Base-by-base conservation (phyloP, 2,888 invertebrate genomes). In the Liopterus haemorrhoidalis region DNA sequence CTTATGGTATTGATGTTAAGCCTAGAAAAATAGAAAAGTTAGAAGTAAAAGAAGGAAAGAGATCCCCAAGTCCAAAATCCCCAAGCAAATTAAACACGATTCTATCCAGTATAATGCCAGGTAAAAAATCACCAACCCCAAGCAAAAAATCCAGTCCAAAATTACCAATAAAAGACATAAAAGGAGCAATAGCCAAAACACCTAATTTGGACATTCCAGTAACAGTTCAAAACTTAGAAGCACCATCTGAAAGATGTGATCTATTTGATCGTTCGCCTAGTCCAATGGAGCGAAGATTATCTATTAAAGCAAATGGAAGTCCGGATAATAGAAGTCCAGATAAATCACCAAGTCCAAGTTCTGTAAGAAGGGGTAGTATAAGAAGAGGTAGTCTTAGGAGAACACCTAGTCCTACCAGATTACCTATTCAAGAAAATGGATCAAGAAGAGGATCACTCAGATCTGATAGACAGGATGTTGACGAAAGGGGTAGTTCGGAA, bases 401-500 rank as follows among this genome's bases (percentile, higher is more conserved):
- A 38, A 40, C 42, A 25, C 41, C 33, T 4, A 46, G 43, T 40
- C 40, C 41, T 9, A 28, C 41, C 2, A 28, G 30, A 22, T 11
- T 11, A 25, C 4, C 2, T 25, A 25, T 25, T 12, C n/a, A 4
- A n/a, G 45, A 45, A 15, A 33, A 38, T 9, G 20, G n/a, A n/a
- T 19, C 27, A 2, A 31, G 39, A 24, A 31, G 45, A 33, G 31
- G 27, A 12, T 45, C 45, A 12, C n/a, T 45, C n/a, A 38, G 33
- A 20, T 18, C 32, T 11, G 22, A 33, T 41, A 32, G 49, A 31
- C 50, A 49, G 55, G 59, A 64, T 48, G 68, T 68, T 30, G 68
- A 67, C 39, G 72, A 69, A 54, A 76, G 78, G 38, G 82, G 79
- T 27, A 85, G 85, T 66, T 83, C 82, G 39, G 89, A 89, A 65